These are phyloP conservation scores for Meandrusa payeni DNA, from an alignment of 2,888 invertebrate genomes.

Conservation along the genomic window DNA sequence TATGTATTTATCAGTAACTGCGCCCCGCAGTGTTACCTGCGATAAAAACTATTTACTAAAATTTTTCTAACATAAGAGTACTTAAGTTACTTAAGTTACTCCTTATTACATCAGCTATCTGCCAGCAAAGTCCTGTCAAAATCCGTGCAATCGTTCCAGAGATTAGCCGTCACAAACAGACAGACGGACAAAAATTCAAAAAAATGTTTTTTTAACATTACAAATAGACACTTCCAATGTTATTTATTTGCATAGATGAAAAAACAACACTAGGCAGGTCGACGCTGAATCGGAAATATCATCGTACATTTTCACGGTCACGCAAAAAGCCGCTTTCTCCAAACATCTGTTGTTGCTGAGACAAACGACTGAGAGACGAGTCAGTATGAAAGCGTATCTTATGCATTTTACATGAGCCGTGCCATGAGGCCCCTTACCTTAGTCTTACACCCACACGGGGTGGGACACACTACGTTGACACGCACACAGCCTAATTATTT, in stretches of 20 bases:
- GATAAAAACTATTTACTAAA: too few species aligned
- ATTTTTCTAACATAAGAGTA: too few species aligned
- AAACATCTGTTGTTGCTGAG: slow-evolving; percentile 60
- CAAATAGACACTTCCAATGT: too few species aligned
- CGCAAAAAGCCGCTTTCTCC: slow-evolving; percentile 58
- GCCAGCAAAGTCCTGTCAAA: too few species aligned
- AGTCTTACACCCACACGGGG: slow-evolving; percentile 40
- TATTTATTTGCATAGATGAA: too few species aligned
- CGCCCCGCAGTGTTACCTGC: too few species aligned
- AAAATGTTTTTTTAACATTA: slow-evolving; percentile 1
- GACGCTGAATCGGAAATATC: slow-evolving; percentile 8
- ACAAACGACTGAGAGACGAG: slow-evolving; percentile 61
- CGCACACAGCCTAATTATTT: slow-evolving; percentile 64
- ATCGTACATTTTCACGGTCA: slow-evolving; percentile 36
- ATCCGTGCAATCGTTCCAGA: too few species aligned
- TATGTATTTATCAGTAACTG: too few species aligned
- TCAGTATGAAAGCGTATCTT: slow-evolving; percentile 71
- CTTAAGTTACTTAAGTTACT: too few species aligned
- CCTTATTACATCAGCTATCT: too few species aligned
- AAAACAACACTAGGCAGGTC: background rate
- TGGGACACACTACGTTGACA: slow-evolving; percentile 39
- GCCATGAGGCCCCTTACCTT: slow-evolving; percentile 36
- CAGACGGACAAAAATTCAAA: too few species aligned
- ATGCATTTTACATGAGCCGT: slow-evolving; percentile 84
- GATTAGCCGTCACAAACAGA: too few species aligned